A percentile compares a stretch with the other conserved stretches of the same genome.
Evolutionary conservation across 2,888 invertebrate species (phyloP).

Genomic region (Dromius quadrimaculatus): DNA sequence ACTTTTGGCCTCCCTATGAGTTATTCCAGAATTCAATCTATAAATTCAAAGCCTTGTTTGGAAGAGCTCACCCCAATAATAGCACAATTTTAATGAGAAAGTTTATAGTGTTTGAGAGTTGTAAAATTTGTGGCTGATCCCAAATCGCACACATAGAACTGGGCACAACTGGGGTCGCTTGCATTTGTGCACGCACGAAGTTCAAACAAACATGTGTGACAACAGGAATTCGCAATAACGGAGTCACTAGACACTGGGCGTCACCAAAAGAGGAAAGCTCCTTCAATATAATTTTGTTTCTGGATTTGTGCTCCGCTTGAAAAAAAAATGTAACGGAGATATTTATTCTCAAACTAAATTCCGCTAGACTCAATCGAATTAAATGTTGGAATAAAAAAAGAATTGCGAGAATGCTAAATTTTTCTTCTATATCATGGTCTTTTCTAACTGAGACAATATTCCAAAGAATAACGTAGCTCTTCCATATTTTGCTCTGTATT

Average conservation of each 20-base stretch:
- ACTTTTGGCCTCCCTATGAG: no score
- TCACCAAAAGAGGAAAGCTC: background rate
- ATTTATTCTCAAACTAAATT: slow-evolving; percentile 44
- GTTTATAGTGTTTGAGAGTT: slow-evolving; percentile 8
- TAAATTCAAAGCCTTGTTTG: no score
- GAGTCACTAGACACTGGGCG: slow-evolving; percentile 39
- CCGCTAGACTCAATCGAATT: slow-evolving; percentile 20
- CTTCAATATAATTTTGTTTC: slow-evolving; percentile 2
- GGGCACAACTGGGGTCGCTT: background rate
- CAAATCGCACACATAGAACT: slow-evolving; percentile 17
- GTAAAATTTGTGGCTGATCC: slow-evolving; percentile 19
- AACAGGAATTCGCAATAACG: slow-evolving; percentile 63
- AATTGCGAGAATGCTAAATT: slow-evolving; percentile 17
- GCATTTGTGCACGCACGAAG: slow-evolving; percentile 19
- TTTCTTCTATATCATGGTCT: slow-evolving; percentile 24
- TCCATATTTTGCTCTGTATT: slow-evolving; percentile 27
- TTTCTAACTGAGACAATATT: slow-evolving; percentile 27
- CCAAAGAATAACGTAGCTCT: slow-evolving; percentile 16
- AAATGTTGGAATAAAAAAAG: background rate
- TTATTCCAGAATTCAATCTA: no score
- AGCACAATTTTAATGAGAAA: slow-evolving; percentile 28
- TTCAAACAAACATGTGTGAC: slow-evolving; percentile 62
- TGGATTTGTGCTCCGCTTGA: slow-evolving; percentile 14
- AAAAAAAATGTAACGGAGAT: slow-evolving; percentile 40
- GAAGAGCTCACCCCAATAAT: no score